Evolutionary conservation across 2,113 vertebrate genomes (phyloP), one percentile per base, ranked within the genome.

Genomic region (Nothocercus julius): DNA sequence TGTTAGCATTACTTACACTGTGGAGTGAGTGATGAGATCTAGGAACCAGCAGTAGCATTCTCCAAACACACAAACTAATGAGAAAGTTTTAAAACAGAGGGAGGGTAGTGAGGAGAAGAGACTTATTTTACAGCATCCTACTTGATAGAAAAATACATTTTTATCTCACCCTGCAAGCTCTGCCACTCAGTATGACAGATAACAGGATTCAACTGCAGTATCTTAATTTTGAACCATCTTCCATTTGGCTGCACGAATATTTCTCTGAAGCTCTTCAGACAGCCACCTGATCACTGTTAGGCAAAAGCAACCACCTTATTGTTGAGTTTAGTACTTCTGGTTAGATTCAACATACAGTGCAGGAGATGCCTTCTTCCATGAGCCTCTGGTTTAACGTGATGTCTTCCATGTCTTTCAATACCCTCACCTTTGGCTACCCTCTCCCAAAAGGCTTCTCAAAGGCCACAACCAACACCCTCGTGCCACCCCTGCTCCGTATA

Each of bases 81-180:
- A 89, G 58, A 90, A 76, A 56, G 25, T 70, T 94, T 96, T 93
- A 96, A 97, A 95, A 85, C 36, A 75, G 67, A 92, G 1, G 42
- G 45, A 81, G 73, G 30, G 15, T 70, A 5, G 18, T 6, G 13
- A 87, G 70, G 30, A 7, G 5, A 13, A 81, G 68, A 85, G 30
- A 93, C 28, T 59, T 74, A 36, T 83, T 90, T 72, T 19, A 79
- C 30, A 56, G 32, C 34, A 93, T 91, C 12, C 1, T 53, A 69
- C 56, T 84, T 88, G 27, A 51, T 78, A 62, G 72, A 45, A 79
- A 6, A 85, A 73, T 25, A 62, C 8, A 44, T 85, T 91, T 90
- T 83, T 36, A 75, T 88, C 76, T 84, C 28, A 49, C 27, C 30
- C 18, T 73, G 16, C 86, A 76, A 93, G 66, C 27, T 84, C 58